phyloP scores from a whole-genome alignment of 2,113 vertebrate species.

The Herpailurus yagouaroundi region DNA sequence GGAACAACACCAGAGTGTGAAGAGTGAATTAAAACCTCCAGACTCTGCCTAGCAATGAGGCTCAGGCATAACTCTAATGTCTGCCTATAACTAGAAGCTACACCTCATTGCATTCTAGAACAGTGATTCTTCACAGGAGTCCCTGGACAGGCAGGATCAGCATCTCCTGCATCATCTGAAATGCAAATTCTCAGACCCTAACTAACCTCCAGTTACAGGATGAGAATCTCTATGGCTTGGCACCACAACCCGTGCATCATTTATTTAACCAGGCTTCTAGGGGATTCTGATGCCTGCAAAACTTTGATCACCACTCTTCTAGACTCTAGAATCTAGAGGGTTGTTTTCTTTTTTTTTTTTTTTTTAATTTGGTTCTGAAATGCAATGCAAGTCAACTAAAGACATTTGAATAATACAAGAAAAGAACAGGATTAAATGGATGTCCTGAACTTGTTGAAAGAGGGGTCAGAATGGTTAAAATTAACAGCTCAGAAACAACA shows the following conservation, averaged over 20 bases:
- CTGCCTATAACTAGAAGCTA: not conserved
- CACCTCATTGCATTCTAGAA: not conserved
- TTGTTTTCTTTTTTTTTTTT: not conserved
- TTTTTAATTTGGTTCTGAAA: not conserved
- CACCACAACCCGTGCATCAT: not conserved
- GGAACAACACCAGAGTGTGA: not conserved
- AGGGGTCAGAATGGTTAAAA: not conserved
- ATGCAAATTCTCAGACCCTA: not conserved
- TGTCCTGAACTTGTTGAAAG: not conserved
- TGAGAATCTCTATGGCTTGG: not conserved
- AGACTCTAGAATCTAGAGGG: not conserved
- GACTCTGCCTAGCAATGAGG: not conserved
- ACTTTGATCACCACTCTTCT: not conserved
- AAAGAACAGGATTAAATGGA: not conserved
- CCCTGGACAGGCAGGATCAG: not conserved
- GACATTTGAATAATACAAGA: not conserved
- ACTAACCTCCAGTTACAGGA: not conserved
- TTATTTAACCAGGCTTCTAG: not conserved
- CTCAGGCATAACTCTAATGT: not conserved
- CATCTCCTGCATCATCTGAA: not conserved
- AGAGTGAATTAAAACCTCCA: not conserved
- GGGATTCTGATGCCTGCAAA: not conserved
- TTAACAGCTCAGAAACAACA: no score
- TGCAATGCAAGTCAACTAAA: constrained; percentile 5
- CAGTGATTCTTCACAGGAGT: not conserved